Evolutionary conservation across 1,140 invertebrate species (phyloP).

Genomic region (Oncopeltus fasciatus): DNA sequence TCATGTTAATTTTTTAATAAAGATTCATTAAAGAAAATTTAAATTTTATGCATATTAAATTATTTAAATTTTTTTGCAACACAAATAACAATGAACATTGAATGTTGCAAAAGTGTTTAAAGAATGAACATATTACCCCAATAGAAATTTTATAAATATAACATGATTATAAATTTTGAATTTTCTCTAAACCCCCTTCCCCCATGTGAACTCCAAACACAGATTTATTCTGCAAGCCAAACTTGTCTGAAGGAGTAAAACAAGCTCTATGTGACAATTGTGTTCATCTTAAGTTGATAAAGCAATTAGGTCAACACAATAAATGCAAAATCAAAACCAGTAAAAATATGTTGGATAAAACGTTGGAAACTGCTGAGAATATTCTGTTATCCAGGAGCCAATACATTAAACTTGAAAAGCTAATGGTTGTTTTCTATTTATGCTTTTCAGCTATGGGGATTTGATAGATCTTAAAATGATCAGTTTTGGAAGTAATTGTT

Average conservation of each 20-base stretch:
- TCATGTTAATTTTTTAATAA: too few relatives aligned
- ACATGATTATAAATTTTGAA: too few relatives aligned
- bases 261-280: not conserved
- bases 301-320: not conserved
- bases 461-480: slow-evolving; percentile 34
- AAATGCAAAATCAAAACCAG: slow-evolving; percentile 25
- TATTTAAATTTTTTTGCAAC: too few relatives aligned
- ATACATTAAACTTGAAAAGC: slow-evolving; percentile 28
- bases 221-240: too few relatives aligned
- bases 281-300: not conserved
- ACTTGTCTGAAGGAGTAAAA: not conserved
- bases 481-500: slow-evolving; percentile 33
- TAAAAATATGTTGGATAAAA: slow-evolving; percentile 28
- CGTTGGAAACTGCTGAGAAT: slow-evolving; percentile 31
- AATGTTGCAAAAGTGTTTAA: too few relatives aligned
- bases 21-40: too few relatives aligned
- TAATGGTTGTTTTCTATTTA: slow-evolving; percentile 29
- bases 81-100: too few relatives aligned
- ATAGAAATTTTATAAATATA: too few relatives aligned
- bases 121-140: too few relatives aligned
- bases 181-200: too few relatives aligned
- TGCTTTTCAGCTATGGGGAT: slow-evolving; percentile 27
- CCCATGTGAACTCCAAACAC: too few relatives aligned
- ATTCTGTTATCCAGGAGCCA: slow-evolving; percentile 31
- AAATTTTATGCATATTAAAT: too few relatives aligned